Conservation (phyloP, 2,888 invertebrate species). For the Choreutis nemorana region DNA sequence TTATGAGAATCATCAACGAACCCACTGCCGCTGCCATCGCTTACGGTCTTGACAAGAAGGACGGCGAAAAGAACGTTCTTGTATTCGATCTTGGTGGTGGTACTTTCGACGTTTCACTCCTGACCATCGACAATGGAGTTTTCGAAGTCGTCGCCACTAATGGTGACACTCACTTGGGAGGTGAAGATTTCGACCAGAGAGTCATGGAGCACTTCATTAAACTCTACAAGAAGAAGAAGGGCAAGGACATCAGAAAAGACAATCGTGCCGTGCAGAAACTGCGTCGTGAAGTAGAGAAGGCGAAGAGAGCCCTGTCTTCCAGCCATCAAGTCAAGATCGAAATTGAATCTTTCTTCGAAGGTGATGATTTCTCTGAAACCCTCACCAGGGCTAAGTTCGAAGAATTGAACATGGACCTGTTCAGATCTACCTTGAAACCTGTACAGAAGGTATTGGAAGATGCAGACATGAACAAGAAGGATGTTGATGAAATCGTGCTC, state of each 20-base stretch:
- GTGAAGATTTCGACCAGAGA: conserved; percentile 98
- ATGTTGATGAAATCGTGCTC: conserved; percentile 97
- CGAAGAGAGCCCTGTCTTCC: conserved; percentile 93
- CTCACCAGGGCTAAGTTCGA: conserved; percentile 98
- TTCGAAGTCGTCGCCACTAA: conserved; percentile 94
- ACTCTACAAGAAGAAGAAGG: conserved; percentile 98
- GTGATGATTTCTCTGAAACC: conserved; percentile 98
- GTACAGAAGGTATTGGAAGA: conserved; percentile 97
- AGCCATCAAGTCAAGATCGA: conserved; percentile 97
- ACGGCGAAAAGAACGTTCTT: conserved; percentile 97
- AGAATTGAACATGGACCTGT: conserved; percentile 93
- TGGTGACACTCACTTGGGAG: conserved; percentile 97
- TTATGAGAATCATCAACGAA: conserved; percentile 98
- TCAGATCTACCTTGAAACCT: conserved; percentile 92
- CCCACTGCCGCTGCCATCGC: conserved; percentile 97
- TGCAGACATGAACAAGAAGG: conserved; percentile 98
- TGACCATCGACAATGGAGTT: conserved; percentile 98
- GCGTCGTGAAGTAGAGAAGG: conserved; percentile 96
- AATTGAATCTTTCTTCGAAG: conserved; percentile 98
- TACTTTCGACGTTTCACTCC: conserved; percentile 97
- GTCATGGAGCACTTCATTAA: conserved; percentile 99
- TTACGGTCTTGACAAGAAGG: conserved; percentile 95
- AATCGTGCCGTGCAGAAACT: conserved; percentile 95
- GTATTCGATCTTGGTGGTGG: conserved; percentile 99
- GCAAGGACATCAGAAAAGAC: conserved; percentile 95